Evolutionary conservation across 2,113 vertebrate genomes (phyloP), one percentile per base, ranked within the genome.

Genomic region (Trogon surrucura): DNA sequence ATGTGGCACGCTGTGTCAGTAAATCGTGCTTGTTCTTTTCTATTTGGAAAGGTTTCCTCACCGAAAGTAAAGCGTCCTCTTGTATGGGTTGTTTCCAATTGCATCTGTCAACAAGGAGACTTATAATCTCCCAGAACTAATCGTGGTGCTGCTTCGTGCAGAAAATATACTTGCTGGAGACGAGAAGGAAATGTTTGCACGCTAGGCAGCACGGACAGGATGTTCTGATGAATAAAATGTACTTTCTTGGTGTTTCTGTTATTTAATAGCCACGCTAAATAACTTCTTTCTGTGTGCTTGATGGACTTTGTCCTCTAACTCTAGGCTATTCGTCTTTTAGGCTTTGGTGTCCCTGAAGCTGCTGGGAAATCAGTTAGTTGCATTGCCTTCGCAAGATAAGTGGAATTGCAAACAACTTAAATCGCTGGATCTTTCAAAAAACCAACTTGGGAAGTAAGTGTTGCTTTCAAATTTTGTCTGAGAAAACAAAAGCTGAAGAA

Each of bases 361-460:
- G 50, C 98, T 98, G 91, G 99, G 98, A 74, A 99, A 99, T 97
- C 98, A 98, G 64, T 98, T 99, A 60, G 51, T 82, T 38, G 56
- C 97, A 0, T 97, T 99, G 45, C 99, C 99, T 4, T 85, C 98
- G 1, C 97, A 98, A 53, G 98, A 97, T 62, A 99, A 98, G 89
- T 99, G 99, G 99, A 98, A 98, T 72, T 99, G 99, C 95, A 98
- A 96, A 16, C 97, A 97, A 22, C 98, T 99, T 54, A 98, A 98
- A 96, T 98, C 98, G 10, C 97, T 99, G n/a, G 99, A 99, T 95
- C 98, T 99, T 82, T 99, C 99, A 65, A 98, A 97, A 96, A 99
- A 99, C 97, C 98, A 99, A 47, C 98, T 99, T 62, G 99, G 99
- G 81, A 99, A 98, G 99, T 99, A 98, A 96, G 99, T 98, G 91